phyloP scores from a whole-genome alignment of 2,113 vertebrate genomes.

The Sebastes fasciatus region DNA sequence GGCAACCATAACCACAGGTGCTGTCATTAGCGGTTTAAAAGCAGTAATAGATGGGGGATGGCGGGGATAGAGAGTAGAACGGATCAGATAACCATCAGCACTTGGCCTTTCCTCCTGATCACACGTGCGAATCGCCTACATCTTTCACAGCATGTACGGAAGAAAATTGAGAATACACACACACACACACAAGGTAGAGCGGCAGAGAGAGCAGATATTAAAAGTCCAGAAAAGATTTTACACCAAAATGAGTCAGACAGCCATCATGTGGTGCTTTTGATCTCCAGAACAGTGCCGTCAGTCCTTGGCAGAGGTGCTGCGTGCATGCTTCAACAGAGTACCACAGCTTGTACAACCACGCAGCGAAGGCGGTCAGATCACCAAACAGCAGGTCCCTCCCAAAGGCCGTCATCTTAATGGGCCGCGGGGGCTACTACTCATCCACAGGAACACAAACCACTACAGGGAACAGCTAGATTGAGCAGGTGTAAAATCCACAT shows the following conservation, averaged over 20 bases:
- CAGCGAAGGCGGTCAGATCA: slow-evolving; percentile 35
- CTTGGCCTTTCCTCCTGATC: slow-evolving; percentile 15
- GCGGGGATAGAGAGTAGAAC: neutral
- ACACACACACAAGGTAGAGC: neutral
- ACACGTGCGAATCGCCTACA: neutral
- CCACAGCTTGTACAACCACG: slow-evolving; percentile 34
- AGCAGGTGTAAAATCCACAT: slow-evolving; percentile 40
- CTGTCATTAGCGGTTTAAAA: slow-evolving; percentile 26
- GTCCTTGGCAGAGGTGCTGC: slow-evolving; percentile 14
- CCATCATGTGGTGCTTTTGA: slow-evolving; percentile 60
- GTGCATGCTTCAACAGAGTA: slow-evolving; percentile 39
- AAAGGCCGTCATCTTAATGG: slow-evolving; percentile 1
- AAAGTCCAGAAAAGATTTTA: slow-evolving; percentile 48
- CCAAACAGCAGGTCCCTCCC: slow-evolving; percentile 36
- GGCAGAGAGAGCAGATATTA: neutral
- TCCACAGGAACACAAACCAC: slow-evolving; percentile 16
- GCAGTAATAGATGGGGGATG: slow-evolving; percentile 2
- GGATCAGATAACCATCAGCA: slow-evolving; percentile 7
- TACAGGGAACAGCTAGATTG: slow-evolving; percentile 23
- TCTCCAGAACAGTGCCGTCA: slow-evolving; percentile 46
- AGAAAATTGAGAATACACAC: neutral
- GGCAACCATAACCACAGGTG: slow-evolving; percentile 61
- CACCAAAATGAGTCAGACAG: slow-evolving; percentile 48
- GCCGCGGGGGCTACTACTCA: slow-evolving; percentile 1
- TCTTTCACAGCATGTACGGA: slow-evolving; percentile 3